Percentiles rank a stretch among this genome's conserved stretches.
phyloP scores from a whole-genome alignment of 2,797 vertebrate genomes.

The Xerus rutilus region DNA sequence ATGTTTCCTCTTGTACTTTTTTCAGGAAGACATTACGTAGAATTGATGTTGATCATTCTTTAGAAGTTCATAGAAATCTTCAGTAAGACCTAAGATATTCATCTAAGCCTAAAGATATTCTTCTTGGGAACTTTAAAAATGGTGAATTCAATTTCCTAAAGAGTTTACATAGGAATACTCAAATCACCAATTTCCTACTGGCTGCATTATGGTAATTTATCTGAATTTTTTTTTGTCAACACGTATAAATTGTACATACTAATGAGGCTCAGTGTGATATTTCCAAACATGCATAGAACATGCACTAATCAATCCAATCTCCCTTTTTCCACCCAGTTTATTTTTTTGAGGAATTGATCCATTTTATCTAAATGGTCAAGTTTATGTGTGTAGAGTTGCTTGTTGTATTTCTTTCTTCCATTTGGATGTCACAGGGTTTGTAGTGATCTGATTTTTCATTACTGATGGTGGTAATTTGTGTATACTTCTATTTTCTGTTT shows the following conservation, averaged over 20 bases:
- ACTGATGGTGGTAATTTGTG: not conserved
- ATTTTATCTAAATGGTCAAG: not conserved
- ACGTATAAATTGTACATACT: not conserved
- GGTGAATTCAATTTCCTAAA: slow-evolving; percentile 12
- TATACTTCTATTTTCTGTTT: not conserved
- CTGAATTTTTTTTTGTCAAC: not conserved
- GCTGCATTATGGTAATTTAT: not conserved
- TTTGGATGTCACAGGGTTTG: not conserved
- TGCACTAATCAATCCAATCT: not conserved
- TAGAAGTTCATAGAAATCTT: not conserved
- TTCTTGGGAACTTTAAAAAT: not conserved
- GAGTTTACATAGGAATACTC: not conserved
- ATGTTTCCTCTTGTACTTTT: not conserved
- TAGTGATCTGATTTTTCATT: not conserved
- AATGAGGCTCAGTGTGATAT: not conserved
- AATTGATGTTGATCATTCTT: not conserved
- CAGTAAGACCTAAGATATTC: not conserved
- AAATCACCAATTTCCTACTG: not conserved
- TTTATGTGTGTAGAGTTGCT: not conserved
- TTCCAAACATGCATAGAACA: not conserved
- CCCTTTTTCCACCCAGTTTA: not conserved
- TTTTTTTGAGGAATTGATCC: not conserved
- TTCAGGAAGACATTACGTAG: slow-evolving; percentile 3
- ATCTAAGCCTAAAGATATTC: not conserved
- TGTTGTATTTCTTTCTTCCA: not conserved